These are phyloP conservation scores for Acrocephalus arundinaceus DNA, from an alignment of 2,113 vertebrate genomes.

Conservation along the genomic window DNA sequence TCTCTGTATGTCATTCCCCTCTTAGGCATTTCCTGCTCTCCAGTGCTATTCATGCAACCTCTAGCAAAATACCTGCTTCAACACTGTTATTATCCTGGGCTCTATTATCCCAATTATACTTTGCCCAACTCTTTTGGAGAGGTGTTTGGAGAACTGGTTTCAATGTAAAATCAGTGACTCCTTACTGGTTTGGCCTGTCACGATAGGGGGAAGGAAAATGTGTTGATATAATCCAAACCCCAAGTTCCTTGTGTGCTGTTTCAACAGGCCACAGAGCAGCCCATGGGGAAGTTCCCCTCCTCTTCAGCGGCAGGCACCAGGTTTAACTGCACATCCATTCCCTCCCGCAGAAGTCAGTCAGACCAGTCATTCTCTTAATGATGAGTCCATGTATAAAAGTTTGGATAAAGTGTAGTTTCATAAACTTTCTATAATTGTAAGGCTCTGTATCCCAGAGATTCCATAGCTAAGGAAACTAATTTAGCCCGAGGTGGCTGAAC, in stretches of 20 bases:
- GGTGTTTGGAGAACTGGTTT: slow-evolving; percentile 10
- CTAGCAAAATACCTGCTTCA: background rate
- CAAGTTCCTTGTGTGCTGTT: background rate
- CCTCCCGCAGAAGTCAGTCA: background rate
- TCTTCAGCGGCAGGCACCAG: background rate
- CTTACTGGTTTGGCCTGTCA: slow-evolving; percentile 15
- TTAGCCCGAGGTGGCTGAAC: background rate
- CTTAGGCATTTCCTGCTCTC: background rate
- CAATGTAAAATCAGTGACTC: background rate
- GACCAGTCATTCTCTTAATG: background rate
- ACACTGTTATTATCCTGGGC: background rate
- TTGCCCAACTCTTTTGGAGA: background rate
- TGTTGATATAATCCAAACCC: background rate
- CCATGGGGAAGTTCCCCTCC: background rate
- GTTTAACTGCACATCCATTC: background rate
- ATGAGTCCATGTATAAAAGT: background rate
- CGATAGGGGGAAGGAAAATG: background rate
- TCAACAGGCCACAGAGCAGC: background rate
- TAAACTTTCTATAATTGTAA: background rate
- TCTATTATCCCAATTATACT: background rate
- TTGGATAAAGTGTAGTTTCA: background rate
- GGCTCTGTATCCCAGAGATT: background rate
- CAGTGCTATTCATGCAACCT: background rate
- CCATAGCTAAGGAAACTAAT: background rate
- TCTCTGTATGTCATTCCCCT: background rate